Percentiles rank a stretch among this genome's conserved stretches.
Evolutionary conservation across 2,113 vertebrate species (phyloP).

Genomic region (Falcunculus frontatus): DNA sequence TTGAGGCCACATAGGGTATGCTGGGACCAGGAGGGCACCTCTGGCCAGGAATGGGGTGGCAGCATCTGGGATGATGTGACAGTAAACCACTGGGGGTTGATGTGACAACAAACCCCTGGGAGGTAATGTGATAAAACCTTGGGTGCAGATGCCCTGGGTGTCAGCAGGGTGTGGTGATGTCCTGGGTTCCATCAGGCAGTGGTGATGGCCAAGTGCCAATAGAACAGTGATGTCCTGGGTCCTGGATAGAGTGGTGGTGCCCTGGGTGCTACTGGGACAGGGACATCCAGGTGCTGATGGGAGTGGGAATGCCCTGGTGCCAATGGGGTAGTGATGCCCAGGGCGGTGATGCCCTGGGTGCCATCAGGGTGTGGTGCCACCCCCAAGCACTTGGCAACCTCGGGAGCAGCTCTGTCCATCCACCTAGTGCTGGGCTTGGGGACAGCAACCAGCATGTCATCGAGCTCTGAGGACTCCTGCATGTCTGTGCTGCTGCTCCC

Average conservation of each 20-base stretch:
- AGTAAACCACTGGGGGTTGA: not conserved
- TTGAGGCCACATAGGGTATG: fast-evolving
- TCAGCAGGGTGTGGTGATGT: not conserved
- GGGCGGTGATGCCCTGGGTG: not conserved
- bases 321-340: no score
- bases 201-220: not conserved
- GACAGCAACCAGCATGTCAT: not conserved
- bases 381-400: not conserved
- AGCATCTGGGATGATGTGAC: not conserved
- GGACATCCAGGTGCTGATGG: not conserved
- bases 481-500: not conserved
- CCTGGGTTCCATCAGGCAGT: not conserved
- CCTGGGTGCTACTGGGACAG: not conserved
- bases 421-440: not conserved
- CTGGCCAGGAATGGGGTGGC: not conserved
- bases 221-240: not conserved
- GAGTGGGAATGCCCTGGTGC: not conserved
- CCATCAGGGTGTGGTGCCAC: not conserved
- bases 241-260: not conserved
- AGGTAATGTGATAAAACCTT: not conserved
- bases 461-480: not conserved
- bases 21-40: not conserved
- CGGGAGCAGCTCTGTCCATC: not conserved
- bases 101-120: not conserved
- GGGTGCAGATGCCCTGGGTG: not conserved